Base-by-base conservation (phyloP, 2,113 vertebrate genomes). In the Brachyhypopomus occidentalis region DNA sequence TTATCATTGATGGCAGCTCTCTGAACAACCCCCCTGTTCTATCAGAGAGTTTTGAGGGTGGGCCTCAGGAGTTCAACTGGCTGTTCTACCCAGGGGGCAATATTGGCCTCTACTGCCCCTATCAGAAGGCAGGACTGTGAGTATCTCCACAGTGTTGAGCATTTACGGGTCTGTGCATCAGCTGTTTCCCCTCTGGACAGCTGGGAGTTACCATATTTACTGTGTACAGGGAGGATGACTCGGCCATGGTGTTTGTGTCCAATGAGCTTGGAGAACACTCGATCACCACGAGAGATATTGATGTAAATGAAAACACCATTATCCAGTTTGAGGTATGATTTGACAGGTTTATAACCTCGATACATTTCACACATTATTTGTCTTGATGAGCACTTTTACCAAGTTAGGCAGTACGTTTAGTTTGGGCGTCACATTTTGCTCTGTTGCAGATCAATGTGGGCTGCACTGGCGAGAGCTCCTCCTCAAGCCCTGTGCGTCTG, bases 241-340 rank as follows among this genome's bases (percentile, higher is more conserved):
- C 96, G 1, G 95, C 97, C n/a, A 96, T 99, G 96, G 97, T 99
- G 74, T 99, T 99, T 92, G 93, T 98, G 88, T 98, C 98, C 85
- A 98, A 95, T 88, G 96, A 98, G 89, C 89, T 96, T 48, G 98
- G 98, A 62, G 98, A 99, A 75, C 97, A 99, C 86, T 98, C 98
- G 38, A 96, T 99, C 62, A 98, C 96, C 84, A 98, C 97, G 56
- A 93, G 95, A 62, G 96, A 99, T 89, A 91, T 99, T 75, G 94
- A 91, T 80, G 97, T 99, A 62, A 96, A 96, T 84, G 97, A 99
- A 92, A 98, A 98, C 88, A 99, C 97, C 34, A 94, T 99, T 86
- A 92, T 99, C 83, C 98, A 99, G 14, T 99, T 99, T 94, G 96
- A 99, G 97, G 98, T 99, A 94, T 41, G 48, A 75, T 66, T 84